Base-by-base conservation (phyloP, 2,113 vertebrate genomes). In the Gasterosteus nipponicus region DNA sequence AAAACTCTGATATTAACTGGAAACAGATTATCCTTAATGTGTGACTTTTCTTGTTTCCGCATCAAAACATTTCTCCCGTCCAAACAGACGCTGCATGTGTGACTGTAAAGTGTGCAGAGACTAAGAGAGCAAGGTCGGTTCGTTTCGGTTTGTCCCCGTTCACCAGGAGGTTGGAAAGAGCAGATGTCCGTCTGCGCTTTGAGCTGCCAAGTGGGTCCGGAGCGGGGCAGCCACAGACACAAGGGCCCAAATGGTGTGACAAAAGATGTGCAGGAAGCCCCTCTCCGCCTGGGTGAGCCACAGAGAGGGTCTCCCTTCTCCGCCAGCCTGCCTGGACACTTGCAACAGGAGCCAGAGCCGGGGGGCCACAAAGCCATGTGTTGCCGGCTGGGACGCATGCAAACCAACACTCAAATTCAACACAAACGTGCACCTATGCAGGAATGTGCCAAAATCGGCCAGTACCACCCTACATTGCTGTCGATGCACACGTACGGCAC, bases 241-340 rank as follows among this genome's bases (percentile, higher is more conserved):
- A 91, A 92, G 92, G 88, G 88, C 88, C 91, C 94, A 94, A 94
- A 94, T 94, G 94, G 94, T 93, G 93, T 91, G 93, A 94, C 93
- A 95, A 94, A 95, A 91, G 93, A 93, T 91, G 93, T 91, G 89
- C 93, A 94, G 94, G 94, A 95, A 95, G 93, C 92, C 87, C 89
- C 91, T 94, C 92, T 94, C 78, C 90, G 93, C 93, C 93, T 94
- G 93, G 93, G 82, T 94, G 94, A 93, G 89, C 93, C 92, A 77
- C 93, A 93, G 89, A 93, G 91, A 92, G 91, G 86, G 91, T 91
- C 90, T 87, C 89, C 87, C 89, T 81, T 82, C 87, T 84, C 92
- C 93, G 93, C 92, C 92, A 94, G 90, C 82, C 82, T 78, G 74
- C 86, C 74, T 79, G 85, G 85, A 88, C 84, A 75, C 87, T 74